These are phyloP conservation scores for Pachliopta kotzebuea DNA, from an alignment of 2,888 invertebrate species.

Conservation along the genomic window DNA sequence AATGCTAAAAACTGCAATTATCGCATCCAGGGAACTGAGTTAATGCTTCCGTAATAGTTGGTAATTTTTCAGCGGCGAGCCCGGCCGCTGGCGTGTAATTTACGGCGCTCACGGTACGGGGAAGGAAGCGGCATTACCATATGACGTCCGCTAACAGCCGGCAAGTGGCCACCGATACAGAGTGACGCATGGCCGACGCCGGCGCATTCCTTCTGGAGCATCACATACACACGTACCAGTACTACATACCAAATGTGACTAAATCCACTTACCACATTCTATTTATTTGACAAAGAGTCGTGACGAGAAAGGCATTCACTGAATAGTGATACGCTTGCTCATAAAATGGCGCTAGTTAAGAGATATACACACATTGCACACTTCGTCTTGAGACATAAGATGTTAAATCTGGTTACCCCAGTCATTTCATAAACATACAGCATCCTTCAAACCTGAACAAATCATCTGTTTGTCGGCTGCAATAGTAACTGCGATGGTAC, in stretches of 20 bases:
- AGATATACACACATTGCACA: too few species aligned
- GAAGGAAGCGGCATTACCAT: constrained; percentile 77
- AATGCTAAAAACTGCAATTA: constrained; percentile 28
- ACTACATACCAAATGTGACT: neutral
- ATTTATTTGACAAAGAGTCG: too few species aligned
- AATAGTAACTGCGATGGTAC: too few species aligned
- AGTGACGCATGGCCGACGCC: constrained; percentile 35
- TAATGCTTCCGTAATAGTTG: constrained; percentile 55
- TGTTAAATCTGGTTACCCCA: too few species aligned
- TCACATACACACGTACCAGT: neutral
- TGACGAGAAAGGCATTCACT: too few species aligned
- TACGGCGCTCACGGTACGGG: constrained; percentile 55
- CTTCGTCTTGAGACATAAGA: too few species aligned
- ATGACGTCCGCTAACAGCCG: constrained; percentile 64
- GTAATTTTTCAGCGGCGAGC: constrained; percentile 71
- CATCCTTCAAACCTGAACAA: too few species aligned
- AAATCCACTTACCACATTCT: too few species aligned
- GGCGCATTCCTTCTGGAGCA: constrained; percentile 30
- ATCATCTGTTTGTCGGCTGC: too few species aligned
- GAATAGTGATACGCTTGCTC: too few species aligned
- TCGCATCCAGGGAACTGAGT: constrained; percentile 42
- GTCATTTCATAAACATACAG: too few species aligned
- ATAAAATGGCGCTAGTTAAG: too few species aligned
- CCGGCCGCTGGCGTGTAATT: constrained; percentile 68
- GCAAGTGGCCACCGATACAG: constrained; percentile 44